Evolutionary conservation across 2,888 invertebrate species (phyloP).

Genomic region (Phalangium opilio): DNA sequence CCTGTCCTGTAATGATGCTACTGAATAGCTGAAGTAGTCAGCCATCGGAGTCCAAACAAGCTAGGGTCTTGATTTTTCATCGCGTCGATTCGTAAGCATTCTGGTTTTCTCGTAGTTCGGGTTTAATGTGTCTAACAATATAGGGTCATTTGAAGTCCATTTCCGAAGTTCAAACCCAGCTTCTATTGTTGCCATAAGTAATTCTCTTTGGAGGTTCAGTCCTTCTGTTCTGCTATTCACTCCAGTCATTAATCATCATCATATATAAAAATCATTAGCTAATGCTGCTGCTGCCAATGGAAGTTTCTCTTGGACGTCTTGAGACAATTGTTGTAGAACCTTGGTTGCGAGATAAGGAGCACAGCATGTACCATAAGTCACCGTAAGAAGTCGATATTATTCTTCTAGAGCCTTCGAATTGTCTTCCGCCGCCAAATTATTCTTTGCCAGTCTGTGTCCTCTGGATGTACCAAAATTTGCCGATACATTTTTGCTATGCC

Average conservation of each 20-base stretch:
- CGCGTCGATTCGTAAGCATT: no score
- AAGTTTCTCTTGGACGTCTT: slow-evolving; percentile 15
- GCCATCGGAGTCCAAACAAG: no score
- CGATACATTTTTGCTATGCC: slow-evolving; percentile 31
- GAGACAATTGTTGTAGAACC: slow-evolving; percentile 18
- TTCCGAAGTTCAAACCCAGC: no score
- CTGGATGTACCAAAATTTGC: slow-evolving; percentile 20
- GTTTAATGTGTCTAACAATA: no score
- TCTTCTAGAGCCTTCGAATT: slow-evolving; percentile 17
- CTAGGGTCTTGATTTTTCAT: no score
- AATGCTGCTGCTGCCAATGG: slow-evolving; percentile 15
- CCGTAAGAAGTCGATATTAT: slow-evolving; percentile 20
- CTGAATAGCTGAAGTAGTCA: no score
- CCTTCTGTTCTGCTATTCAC: background rate
- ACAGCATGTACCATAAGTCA: slow-evolving; percentile 26
- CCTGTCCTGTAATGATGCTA: no score
- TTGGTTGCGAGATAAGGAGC: slow-evolving; percentile 24
- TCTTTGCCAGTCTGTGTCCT: slow-evolving; percentile 21
- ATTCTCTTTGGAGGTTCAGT: no score
- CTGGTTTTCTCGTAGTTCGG: no score
- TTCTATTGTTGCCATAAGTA: no score
- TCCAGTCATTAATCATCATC: slow-evolving; percentile 19
- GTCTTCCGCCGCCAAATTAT: slow-evolving; percentile 27
- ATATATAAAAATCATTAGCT: slow-evolving; percentile 23
- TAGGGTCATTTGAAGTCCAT: no score